A percentile compares a stretch with the other conserved stretches of the same genome.
Conservation (phyloP, 1,140 invertebrate genomes). For the Diachasma alloeum region DNA sequence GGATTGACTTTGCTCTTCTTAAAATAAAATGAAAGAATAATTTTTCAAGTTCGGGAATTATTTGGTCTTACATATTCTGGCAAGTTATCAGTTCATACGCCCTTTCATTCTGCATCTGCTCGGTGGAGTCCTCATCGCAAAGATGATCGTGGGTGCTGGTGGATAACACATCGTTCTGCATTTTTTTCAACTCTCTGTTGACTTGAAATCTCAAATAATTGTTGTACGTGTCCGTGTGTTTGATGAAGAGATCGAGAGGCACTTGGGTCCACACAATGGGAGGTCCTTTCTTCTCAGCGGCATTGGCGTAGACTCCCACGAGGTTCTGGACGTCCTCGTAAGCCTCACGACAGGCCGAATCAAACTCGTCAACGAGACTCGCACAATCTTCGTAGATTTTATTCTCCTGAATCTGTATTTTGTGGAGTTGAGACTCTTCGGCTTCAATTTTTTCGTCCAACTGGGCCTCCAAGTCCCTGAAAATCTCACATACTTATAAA, state of each 20-base stretch:
- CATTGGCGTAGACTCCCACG: conserved; percentile 47
- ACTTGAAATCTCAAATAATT: conserved; percentile 50
- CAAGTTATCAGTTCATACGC: conserved; percentile 42
- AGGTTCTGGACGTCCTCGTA: conserved; percentile 44
- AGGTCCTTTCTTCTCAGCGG: conserved; percentile 49
- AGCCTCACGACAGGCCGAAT: conserved; percentile 45
- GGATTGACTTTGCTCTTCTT: no score
- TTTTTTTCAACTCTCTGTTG: conserved; percentile 47
- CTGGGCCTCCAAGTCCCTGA: conserved; percentile 46
- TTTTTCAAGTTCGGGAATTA: no score
- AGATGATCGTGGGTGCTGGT: conserved; percentile 39
- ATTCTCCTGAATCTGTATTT: conserved; percentile 45
- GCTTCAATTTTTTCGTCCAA: conserved; percentile 52
- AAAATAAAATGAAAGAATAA: no score
- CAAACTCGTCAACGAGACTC: conserved; percentile 44
- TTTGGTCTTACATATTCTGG: conserved; percentile 47
- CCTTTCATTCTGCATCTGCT: conserved; percentile 38
- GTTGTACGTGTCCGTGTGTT: conserved; percentile 53
- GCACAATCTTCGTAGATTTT: conserved; percentile 47
- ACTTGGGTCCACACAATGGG: conserved; percentile 54
- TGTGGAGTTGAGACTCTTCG: conserved; percentile 42
- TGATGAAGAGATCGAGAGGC: conserved; percentile 52
- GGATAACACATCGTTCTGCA: conserved; percentile 25
- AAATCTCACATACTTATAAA: conserved; percentile 28
- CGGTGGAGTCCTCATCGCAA: conserved; percentile 38